Conservation (phyloP, 2,113 vertebrate genomes). For the Phyllopteryx taeniolatus region DNA sequence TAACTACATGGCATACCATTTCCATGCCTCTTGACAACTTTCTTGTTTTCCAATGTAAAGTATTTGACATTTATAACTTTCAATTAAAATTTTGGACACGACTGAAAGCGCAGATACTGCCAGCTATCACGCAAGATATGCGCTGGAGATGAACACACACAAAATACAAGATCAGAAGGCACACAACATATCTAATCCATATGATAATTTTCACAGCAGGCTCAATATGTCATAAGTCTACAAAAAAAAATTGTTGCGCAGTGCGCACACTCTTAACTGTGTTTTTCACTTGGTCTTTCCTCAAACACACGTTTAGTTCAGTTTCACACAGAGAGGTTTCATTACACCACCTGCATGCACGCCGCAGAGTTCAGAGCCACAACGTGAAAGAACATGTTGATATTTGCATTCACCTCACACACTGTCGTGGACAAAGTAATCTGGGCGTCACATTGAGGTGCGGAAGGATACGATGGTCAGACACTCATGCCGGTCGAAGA, state of each 20-base stretch:
- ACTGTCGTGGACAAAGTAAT: slow-evolving; percentile 34
- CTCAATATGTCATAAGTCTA: slow-evolving; percentile 7
- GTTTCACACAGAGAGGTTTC: slow-evolving; percentile 34
- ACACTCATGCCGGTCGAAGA: slow-evolving; percentile 33
- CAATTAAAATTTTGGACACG: slow-evolving; percentile 28
- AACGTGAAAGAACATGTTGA: slow-evolving; percentile 8
- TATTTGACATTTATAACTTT: too few species aligned
- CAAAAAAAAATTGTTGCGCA: slow-evolving; percentile 10
- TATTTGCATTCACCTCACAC: slow-evolving; percentile 41
- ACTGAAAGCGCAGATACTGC: slow-evolving; percentile 24
- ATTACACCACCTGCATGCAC: slow-evolving; percentile 35
- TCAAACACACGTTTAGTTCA: slow-evolving; percentile 18
- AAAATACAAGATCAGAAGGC: slow-evolving; percentile 11
- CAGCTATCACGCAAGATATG: slow-evolving; percentile 46
- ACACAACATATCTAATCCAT: slow-evolving; percentile 25
- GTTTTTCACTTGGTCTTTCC: not conserved
- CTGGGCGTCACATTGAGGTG: slow-evolving; percentile 33
- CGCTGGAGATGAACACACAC: slow-evolving; percentile 28
- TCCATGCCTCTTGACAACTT: too few species aligned
- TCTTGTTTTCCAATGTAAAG: too few species aligned
- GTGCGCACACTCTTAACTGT: slow-evolving; percentile 2
- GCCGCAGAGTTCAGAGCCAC: slow-evolving; percentile 10
- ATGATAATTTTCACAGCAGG: slow-evolving; percentile 18
- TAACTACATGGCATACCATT: too few species aligned
- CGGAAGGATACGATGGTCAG: slow-evolving; percentile 24